Percentiles rank a stretch among this genome's conserved stretches.
These are phyloP conservation scores for Ptychadena robeensis DNA, from an alignment of 2,797 vertebrate genomes.

Conservation along the genomic window DNA sequence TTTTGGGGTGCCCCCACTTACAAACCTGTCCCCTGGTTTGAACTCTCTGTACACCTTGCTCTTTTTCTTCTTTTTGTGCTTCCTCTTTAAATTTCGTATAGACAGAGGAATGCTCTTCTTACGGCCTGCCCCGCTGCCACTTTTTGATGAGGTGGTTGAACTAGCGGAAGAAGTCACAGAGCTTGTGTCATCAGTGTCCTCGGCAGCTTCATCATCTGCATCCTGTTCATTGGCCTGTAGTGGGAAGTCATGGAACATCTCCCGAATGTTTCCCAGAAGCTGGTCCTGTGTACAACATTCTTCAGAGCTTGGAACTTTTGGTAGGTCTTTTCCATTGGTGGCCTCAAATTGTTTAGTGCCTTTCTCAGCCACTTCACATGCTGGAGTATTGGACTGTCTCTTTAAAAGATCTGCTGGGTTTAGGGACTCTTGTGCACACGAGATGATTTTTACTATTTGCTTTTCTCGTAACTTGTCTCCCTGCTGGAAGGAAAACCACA, in stretches of 20 bases:
- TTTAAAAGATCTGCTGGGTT: slow-evolving; percentile 69
- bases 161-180: slow-evolving; percentile 96
- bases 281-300: slow-evolving; percentile 65
- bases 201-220: slow-evolving; percentile 89
- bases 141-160: slow-evolving; percentile 94
- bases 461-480: slow-evolving; percentile 92
- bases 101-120: slow-evolving; percentile 95
- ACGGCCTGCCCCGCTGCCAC: slow-evolving; percentile 83
- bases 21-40: slow-evolving; percentile 92
- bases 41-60: slow-evolving; percentile 93
- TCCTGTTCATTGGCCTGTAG: slow-evolving; percentile 86
- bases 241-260: slow-evolving; percentile 66
- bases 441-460: slow-evolving; percentile 86
- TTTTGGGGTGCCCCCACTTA: slow-evolving; percentile 1
- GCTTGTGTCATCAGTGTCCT: slow-evolving; percentile 94
- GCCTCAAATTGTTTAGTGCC: slow-evolving; percentile 63
- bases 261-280: slow-evolving; percentile 66
- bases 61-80: slow-evolving; percentile 95
- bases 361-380: slow-evolving; percentile 34
- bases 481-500: slow-evolving; percentile 67
- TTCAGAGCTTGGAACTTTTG: slow-evolving; percentile 62
- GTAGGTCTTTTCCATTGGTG: slow-evolving; percentile 64
- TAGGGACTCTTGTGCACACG: slow-evolving; percentile 79
- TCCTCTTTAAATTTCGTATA: slow-evolving; percentile 94
- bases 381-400: slow-evolving; percentile 71